Conservation (phyloP, 2,888 invertebrate genomes). For the Diaperis boleti region DNA sequence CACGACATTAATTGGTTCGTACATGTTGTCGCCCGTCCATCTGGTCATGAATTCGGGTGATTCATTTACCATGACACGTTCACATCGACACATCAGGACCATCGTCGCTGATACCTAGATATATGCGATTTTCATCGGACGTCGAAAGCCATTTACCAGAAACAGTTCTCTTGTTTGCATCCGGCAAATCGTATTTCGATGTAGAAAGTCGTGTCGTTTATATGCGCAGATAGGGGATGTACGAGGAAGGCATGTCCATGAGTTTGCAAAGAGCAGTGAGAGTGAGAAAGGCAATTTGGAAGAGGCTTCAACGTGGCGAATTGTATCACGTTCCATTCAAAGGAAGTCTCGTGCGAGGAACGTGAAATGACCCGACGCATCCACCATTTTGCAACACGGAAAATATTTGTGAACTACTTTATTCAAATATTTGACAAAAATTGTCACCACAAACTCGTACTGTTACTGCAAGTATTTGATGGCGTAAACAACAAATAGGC, state of each 20-base stretch:
- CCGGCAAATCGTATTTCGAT: conserved; percentile 28
- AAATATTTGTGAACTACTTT: too few species aligned
- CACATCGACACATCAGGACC: neutral
- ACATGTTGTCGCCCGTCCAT: neutral
- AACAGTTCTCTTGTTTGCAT: conserved; percentile 22
- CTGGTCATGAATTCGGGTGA: conserved; percentile 3
- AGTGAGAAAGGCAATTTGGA: conserved; percentile 6
- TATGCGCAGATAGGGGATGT: neutral
- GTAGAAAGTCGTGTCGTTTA: conserved; percentile 9
- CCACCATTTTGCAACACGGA: too few species aligned
- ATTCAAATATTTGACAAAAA: too few species aligned
- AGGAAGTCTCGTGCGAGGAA: too few species aligned
- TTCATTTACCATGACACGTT: conserved; percentile 3
- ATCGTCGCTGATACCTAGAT: neutral
- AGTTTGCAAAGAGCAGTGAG: neutral
- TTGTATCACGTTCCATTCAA: too few species aligned
- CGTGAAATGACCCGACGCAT: too few species aligned
- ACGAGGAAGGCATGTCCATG: neutral
- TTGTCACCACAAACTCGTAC: too few species aligned
- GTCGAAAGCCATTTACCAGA: conserved; percentile 15
- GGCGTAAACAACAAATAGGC: too few species aligned
- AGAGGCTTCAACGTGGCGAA: too few species aligned
- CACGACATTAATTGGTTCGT: neutral
- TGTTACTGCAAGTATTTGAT: too few species aligned
- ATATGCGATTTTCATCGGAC: conserved; percentile 17